A percentile compares a stretch with the other conserved stretches of the same genome.
phyloP scores from a whole-genome alignment of 1,140 invertebrate species.

The Hylaeus anthracinus region DNA sequence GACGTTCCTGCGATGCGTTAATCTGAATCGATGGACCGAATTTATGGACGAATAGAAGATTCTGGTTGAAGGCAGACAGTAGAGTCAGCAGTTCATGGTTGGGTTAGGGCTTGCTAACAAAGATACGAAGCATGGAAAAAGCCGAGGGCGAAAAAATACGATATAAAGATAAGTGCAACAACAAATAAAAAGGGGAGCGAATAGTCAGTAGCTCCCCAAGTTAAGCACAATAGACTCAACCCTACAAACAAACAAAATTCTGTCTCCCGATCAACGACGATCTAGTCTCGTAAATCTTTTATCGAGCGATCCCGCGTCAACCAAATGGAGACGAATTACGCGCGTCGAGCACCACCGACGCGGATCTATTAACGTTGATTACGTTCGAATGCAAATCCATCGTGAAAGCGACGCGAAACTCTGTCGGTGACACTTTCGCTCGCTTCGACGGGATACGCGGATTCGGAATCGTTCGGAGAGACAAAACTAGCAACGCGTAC shows the following conservation, averaged over 20 bases:
- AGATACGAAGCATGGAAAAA: too few relatives aligned
- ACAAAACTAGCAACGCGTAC: too few relatives aligned
- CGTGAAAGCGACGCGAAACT: background rate
- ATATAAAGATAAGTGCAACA: too few relatives aligned
- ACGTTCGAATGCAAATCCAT: slow-evolving; percentile 37
- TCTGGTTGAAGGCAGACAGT: too few relatives aligned
- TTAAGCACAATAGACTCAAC: too few relatives aligned
- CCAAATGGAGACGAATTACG: slow-evolving; percentile 40
- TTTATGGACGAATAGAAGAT: background rate
- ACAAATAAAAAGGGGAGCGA: too few relatives aligned
- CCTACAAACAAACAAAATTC: slow-evolving; percentile 14
- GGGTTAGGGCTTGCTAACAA: too few relatives aligned
- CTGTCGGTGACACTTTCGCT: too few relatives aligned
- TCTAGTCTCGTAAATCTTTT: slow-evolving; percentile 26
- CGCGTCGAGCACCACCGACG: background rate
- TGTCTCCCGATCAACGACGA: background rate
- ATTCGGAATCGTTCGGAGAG: too few relatives aligned
- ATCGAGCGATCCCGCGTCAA: background rate
- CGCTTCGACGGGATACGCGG: background rate
- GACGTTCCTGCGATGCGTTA: slow-evolving; percentile 5
- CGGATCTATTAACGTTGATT: slow-evolving; percentile 35
- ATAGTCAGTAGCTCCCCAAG: too few relatives aligned
- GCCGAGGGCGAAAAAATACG: too few relatives aligned
- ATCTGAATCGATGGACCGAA: slow-evolving; percentile 3
- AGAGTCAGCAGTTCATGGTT: too few relatives aligned